Evolutionary conservation across 1,140 invertebrate species (phyloP).

Genomic region (Aphaenogaster floridana): DNA sequence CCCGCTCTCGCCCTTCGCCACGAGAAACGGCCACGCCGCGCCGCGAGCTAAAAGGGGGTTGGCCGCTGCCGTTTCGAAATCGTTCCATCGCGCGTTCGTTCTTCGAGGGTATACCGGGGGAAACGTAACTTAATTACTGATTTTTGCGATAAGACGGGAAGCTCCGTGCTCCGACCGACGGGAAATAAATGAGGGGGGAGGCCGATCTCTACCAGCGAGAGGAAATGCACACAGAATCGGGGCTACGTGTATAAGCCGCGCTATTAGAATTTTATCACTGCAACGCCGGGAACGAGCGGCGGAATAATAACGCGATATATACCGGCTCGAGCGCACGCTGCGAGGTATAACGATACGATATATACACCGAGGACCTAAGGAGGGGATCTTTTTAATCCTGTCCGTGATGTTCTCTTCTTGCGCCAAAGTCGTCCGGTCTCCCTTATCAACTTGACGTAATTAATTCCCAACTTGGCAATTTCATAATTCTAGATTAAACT

Average conservation of each 20-base stretch:
- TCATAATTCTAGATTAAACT: constrained; percentile 31
- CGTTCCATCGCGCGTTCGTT: constrained; percentile 54
- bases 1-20: neutral
- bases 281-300: constrained; percentile 21
- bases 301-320: constrained; percentile 50
- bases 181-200: constrained; percentile 38
- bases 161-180: constrained; percentile 14
- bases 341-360: neutral
- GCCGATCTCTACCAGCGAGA: constrained; percentile 4
- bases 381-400: constrained; percentile 2
- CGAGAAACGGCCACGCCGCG: constrained; percentile 47
- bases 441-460: constrained; percentile 36
- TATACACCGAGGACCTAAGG: constrained; percentile 4
- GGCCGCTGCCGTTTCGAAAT: constrained; percentile 54
- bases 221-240: constrained; percentile 39
- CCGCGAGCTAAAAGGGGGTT: constrained; percentile 56
- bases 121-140: constrained; percentile 80
- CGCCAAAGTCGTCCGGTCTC: neutral
- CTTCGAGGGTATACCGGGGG: constrained; percentile 18
- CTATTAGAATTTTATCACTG: constrained; percentile 57
- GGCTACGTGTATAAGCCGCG: constrained; percentile 10
- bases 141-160: constrained; percentile 72
- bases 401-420: neutral
- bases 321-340: neutral
- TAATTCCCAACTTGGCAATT: constrained; percentile 36